These are phyloP conservation scores for Sipha maydis DNA, from an alignment of 2,888 invertebrate species.

Conservation along the genomic window DNA sequence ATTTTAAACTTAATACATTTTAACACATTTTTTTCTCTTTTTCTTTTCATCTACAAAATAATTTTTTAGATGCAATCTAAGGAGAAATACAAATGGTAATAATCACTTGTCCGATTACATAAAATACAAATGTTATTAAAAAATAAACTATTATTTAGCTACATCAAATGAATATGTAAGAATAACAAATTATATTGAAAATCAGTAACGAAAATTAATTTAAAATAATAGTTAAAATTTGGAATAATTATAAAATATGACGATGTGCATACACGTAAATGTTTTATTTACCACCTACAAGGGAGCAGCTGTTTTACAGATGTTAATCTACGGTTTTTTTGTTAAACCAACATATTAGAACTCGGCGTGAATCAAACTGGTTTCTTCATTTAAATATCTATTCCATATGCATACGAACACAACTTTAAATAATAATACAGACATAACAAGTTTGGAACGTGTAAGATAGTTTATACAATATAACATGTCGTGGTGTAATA, in stretches of 20 bases:
- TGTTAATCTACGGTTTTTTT: not conserved
- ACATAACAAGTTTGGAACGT: not conserved
- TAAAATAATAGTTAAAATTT: not conserved
- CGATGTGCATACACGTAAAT: not conserved
- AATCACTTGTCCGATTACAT: too few relatives aligned
- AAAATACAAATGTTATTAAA: too few relatives aligned
- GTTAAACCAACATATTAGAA: not conserved
- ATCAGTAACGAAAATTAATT: too few relatives aligned
- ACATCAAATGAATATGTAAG: too few relatives aligned
- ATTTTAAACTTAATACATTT: too few relatives aligned
- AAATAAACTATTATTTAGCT: too few relatives aligned
- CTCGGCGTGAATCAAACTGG: conserved; percentile 25
- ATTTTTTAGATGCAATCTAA: too few relatives aligned
- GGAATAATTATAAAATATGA: not conserved
- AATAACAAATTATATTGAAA: too few relatives aligned
- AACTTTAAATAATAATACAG: not conserved
- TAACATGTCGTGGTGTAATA: not conserved
- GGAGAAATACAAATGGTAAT: too few relatives aligned
- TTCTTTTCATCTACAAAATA: too few relatives aligned
- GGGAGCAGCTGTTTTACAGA: conserved; percentile 25
- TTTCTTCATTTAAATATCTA: conserved; percentile 9
- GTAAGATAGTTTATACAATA: not conserved
- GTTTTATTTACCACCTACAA: conserved; percentile 9
- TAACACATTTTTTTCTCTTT: too few relatives aligned
- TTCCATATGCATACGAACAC: not conserved